These are phyloP conservation scores for Pristionchus entomophagus DNA, from an alignment of 2,888 invertebrate genomes.

Conservation along the genomic window DNA sequence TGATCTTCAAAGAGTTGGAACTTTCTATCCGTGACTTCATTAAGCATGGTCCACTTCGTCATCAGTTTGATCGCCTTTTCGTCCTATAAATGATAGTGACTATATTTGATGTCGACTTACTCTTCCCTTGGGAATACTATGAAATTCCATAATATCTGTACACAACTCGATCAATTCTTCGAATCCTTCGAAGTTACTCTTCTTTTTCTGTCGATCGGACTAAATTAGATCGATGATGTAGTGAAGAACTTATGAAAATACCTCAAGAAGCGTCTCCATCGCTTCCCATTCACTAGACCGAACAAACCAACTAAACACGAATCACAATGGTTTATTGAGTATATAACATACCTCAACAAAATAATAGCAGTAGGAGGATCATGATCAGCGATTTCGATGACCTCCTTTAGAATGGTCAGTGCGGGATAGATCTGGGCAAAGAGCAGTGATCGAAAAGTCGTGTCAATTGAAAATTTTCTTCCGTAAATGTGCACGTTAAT, in stretches of 20 bases:
- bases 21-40: not conserved
- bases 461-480: no score
- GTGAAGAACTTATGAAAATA: not conserved
- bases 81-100: not conserved
- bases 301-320: conserved; percentile 9
- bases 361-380: not conserved
- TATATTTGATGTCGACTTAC: not conserved
- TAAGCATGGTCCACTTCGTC: not conserved
- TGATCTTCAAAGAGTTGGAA: conserved; percentile 10
- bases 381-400: not conserved
- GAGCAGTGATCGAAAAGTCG: no score
- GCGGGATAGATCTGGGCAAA: conserved; percentile 2
- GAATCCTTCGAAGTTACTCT: not conserved
- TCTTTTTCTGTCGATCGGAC: not conserved
- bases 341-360: not conserved
- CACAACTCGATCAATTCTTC: not conserved
- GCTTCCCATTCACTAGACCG: conserved; percentile 22
- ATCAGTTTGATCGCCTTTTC: not conserved
- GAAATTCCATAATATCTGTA: not conserved
- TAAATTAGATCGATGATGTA: not conserved
- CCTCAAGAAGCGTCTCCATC: not conserved
- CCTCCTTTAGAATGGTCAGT: not conserved
- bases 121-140: not conserved
- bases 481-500: no score
- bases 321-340: not conserved